A percentile compares a stretch with the other conserved stretches of the same genome.
Conservation (phyloP, 2,888 invertebrate genomes). For the Mesorhabditis sp. region DNA sequence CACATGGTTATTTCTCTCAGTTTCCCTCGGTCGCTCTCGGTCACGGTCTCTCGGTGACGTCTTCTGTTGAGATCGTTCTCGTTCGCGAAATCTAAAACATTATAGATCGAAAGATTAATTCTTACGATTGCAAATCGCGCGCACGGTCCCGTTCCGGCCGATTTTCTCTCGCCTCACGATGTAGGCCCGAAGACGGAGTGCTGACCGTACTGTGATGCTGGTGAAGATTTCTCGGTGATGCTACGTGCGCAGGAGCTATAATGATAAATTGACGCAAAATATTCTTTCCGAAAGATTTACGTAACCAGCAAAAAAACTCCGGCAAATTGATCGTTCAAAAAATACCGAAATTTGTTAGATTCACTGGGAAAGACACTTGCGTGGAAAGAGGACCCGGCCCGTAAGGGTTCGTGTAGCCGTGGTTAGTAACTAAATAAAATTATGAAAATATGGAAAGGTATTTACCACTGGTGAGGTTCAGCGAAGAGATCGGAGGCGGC, state of each 20-base stretch:
- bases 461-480: neutral
- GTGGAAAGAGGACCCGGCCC: neutral
- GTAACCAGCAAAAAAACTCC: too few relatives aligned
- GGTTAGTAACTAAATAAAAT: slow-evolving; percentile 1
- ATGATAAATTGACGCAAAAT: too few relatives aligned
- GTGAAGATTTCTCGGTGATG: too few relatives aligned
- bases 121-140: too few relatives aligned
- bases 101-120: neutral
- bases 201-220: too few relatives aligned
- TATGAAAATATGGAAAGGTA: neutral
- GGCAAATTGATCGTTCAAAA: too few relatives aligned
- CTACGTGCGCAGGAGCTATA: too few relatives aligned
- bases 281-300: too few relatives aligned
- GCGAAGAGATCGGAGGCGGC: slow-evolving; percentile 5
- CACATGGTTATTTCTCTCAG: neutral
- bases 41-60: neutral
- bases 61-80: neutral
- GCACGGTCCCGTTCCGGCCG: too few relatives aligned
- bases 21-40: slow-evolving; percentile 1
- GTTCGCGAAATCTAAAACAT: neutral
- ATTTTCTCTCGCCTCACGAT: too few relatives aligned
- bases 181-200: too few relatives aligned
- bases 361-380: neutral
- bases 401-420: neutral
- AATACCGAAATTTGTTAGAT: neutral